phyloP scores from a whole-genome alignment of 2,888 invertebrate genomes.

The Herminia tarsipennalis region DNA sequence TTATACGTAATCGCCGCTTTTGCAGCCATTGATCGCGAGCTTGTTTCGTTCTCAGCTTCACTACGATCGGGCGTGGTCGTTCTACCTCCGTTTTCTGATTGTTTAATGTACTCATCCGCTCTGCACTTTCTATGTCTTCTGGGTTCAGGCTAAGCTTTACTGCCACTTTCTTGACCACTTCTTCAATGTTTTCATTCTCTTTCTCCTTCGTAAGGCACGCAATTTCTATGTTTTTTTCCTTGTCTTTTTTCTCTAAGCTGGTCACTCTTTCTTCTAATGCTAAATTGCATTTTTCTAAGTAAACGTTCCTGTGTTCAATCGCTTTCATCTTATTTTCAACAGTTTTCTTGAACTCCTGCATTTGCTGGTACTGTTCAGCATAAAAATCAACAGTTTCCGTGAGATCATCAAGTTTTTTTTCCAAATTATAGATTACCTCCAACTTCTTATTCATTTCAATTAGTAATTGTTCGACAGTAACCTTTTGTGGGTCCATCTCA shows the following conservation, averaged over 20 bases:
- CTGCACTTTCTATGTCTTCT: constrained; percentile 1
- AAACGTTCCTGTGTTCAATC: constrained; percentile 6
- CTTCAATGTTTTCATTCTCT: constrained; percentile 1
- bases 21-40: constrained; percentile 7
- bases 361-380: constrained; percentile 10
- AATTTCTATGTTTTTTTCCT: constrained; percentile 13
- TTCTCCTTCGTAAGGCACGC: neutral
- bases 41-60: neutral
- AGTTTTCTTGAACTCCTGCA: constrained; percentile 1
- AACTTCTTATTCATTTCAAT: too few species aligned
- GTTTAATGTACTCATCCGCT: neutral
- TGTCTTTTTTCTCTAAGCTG: constrained; percentile 5
- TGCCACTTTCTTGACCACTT: neutral
- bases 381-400: constrained; percentile 11
- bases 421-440: neutral
- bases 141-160: neutral
- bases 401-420: constrained; percentile 10
- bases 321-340: constrained; percentile 7
- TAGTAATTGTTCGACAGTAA: constrained; percentile 1
- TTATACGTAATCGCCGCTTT: neutral
- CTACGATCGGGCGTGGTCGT: neutral
- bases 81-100: neutral
- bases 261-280: constrained; percentile 1
- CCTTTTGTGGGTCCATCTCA: neutral
- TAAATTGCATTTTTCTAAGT: constrained; percentile 1